phyloP scores from a whole-genome alignment of 53 echinoderm and acorn worm genomes.

The Actinopyga echinites region DNA sequence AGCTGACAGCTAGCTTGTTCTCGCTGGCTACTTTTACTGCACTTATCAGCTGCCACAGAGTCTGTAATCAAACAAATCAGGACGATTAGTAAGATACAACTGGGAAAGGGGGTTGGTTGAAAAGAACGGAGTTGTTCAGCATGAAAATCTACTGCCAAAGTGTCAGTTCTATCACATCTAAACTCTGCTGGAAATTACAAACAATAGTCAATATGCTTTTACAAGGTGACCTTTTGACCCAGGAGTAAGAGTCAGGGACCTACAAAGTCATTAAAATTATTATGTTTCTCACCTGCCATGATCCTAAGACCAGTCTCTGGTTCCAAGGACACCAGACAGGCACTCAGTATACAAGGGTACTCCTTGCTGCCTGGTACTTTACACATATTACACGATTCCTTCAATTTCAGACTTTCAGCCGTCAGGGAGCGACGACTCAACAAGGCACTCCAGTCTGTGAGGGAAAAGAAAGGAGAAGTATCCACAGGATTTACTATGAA shows the following conservation, averaged over 20 bases:
- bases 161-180: no score
- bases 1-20: slow-evolving; percentile 91
- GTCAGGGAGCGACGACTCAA: slow-evolving; percentile 76
- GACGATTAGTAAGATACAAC: no score
- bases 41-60: slow-evolving; percentile 91
- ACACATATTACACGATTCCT: slow-evolving; percentile 84
- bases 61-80: slow-evolving; percentile 46
- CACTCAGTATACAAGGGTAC: slow-evolving; percentile 93
- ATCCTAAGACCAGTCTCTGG: slow-evolving; percentile 85
- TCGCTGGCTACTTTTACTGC: slow-evolving; percentile 81
- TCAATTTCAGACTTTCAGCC: slow-evolving; percentile 65
- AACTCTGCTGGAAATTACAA: no score
- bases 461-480: no score
- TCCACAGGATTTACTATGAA: no score
- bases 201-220: no score
- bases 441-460: slow-evolving; percentile 78
- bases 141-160: no score
- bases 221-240: no score
- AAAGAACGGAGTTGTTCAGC: no score
- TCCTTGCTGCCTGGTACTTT: slow-evolving; percentile 76
- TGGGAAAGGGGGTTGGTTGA: no score
- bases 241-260: no score
- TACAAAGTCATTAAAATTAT: no score
- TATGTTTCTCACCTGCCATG: slow-evolving; percentile 73
- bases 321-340: slow-evolving; percentile 88